These are phyloP conservation scores for Dipodomys spectabilis DNA, from an alignment of 2,113 vertebrate genomes.

Conservation along the genomic window DNA sequence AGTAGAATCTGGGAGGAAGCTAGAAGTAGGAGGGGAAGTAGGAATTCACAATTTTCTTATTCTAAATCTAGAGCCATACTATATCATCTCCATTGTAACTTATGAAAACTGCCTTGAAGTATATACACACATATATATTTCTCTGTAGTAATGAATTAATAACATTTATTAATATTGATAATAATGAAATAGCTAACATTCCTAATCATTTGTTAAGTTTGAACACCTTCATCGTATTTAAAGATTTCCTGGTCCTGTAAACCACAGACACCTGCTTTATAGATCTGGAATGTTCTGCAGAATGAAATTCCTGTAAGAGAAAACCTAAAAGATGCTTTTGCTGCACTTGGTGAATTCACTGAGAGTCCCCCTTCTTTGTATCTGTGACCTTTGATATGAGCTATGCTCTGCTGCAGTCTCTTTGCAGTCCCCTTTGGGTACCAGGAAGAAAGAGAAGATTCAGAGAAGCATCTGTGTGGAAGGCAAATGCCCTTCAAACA, in stretches of 20 bases:
- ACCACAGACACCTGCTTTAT: background rate
- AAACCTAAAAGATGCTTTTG: too few relatives aligned
- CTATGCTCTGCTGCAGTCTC: too few relatives aligned
- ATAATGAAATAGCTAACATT: background rate
- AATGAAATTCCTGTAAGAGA: too few relatives aligned
- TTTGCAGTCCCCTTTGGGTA: too few relatives aligned
- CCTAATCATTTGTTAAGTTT: background rate
- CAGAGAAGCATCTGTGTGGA: too few relatives aligned
- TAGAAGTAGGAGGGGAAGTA: background rate
- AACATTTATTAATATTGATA: background rate
- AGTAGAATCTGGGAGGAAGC: too few relatives aligned
- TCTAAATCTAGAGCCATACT: background rate
- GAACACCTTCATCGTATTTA: background rate
- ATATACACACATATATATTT: too few relatives aligned
- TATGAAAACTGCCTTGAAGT: background rate
- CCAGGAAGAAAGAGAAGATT: too few relatives aligned
- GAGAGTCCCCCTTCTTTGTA: too few relatives aligned
- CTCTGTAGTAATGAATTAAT: background rate
- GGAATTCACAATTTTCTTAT: background rate
- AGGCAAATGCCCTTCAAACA: too few relatives aligned
- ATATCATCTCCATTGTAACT: background rate
- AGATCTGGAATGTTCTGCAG: background rate
- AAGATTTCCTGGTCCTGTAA: background rate
- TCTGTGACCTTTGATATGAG: too few relatives aligned
- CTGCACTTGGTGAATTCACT: too few relatives aligned